These are phyloP conservation scores for Chrysochloris asiatica DNA, from an alignment of 2,113 vertebrate genomes.

Conservation along the genomic window DNA sequence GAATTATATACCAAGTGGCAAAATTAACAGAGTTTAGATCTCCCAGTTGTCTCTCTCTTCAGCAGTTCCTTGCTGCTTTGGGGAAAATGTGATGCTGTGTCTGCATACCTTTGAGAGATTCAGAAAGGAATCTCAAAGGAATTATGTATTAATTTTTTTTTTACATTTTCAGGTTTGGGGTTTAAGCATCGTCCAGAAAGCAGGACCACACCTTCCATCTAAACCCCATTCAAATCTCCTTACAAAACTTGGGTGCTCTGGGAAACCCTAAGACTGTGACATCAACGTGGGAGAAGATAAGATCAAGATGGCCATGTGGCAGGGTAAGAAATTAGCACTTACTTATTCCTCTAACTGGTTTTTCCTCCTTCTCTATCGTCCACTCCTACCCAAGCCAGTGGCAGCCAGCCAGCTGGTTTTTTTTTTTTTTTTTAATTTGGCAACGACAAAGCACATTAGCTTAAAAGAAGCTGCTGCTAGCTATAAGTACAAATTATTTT, in stretches of 20 bases:
- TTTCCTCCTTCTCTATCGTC: slow-evolving; percentile 59
- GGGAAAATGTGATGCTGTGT: background rate
- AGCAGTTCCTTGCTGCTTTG: background rate
- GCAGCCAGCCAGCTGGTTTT: slow-evolving; percentile 69
- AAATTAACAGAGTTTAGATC: background rate
- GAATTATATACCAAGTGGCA: background rate
- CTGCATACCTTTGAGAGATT: slow-evolving; percentile 19
- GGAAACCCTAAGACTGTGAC: slow-evolving; percentile 56
- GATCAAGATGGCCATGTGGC: slow-evolving; percentile 76
- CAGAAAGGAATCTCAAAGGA: slow-evolving; percentile 1
- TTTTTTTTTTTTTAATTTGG: slow-evolving; percentile 67
- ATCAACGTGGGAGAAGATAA: slow-evolving; percentile 51
- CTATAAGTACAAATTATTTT: slow-evolving; percentile 53
- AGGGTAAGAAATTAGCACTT: slow-evolving; percentile 73
- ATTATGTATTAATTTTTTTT: slow-evolving; percentile 57
- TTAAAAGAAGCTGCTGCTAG: slow-evolving; percentile 60
- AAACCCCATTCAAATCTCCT: background rate
- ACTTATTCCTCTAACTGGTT: slow-evolving; percentile 66
- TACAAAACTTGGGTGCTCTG: slow-evolving; percentile 49
- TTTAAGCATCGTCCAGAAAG: slow-evolving; percentile 49
- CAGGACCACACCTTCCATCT: background rate
- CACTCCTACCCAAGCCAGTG: slow-evolving; percentile 34
- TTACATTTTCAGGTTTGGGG: slow-evolving; percentile 66
- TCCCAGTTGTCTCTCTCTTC: slow-evolving; percentile 21
- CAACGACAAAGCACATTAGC: slow-evolving; percentile 45